A percentile compares a stretch with the other conserved stretches of the same genome.
Evolutionary conservation across 1,140 invertebrate species (phyloP).

Genomic region (Trichomalopsis sarcophagae): DNA sequence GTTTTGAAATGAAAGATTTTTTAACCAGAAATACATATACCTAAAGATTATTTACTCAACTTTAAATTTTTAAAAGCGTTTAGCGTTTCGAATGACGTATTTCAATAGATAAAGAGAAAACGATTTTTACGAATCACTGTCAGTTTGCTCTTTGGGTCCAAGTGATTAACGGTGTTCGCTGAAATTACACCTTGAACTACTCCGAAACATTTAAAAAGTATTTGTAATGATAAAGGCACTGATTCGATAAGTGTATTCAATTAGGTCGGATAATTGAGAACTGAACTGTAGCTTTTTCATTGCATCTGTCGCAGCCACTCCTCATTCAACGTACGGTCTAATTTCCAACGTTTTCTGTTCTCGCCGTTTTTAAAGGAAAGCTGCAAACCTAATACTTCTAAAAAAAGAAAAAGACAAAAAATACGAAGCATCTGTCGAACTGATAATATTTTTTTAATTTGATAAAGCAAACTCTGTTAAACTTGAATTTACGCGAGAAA

Average conservation of each 20-base stretch:
- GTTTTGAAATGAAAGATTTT: constrained; percentile 23
- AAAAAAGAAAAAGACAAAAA: constrained; percentile 22
- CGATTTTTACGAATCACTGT: constrained; percentile 21
- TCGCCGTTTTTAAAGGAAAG: constrained; percentile 1
- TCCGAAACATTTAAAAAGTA: constrained; percentile 19
- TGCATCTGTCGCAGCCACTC: background rate
- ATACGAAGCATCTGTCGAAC: constrained; percentile 25
- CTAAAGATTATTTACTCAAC: background rate
- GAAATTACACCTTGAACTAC: constrained; percentile 2
- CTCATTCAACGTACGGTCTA: constrained; percentile 29
- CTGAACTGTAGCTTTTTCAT: constrained; percentile 29
- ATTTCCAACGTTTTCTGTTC: constrained; percentile 20
- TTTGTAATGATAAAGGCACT: background rate
- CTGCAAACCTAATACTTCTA: constrained; percentile 24
- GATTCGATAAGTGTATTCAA: constrained; percentile 20
- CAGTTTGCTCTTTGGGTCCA: constrained; percentile 45
- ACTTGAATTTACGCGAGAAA: constrained; percentile 26
- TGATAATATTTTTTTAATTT: constrained; percentile 52
- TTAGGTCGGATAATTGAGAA: background rate
- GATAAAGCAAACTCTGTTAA: constrained; percentile 11
- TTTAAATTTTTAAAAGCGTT: background rate
- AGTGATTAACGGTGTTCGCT: constrained; percentile 27
- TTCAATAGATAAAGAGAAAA: background rate
- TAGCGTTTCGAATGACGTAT: background rate
- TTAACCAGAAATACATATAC: constrained; percentile 10